phyloP scores from a whole-genome alignment of 2,113 vertebrate species.

The Serinus canaria region DNA sequence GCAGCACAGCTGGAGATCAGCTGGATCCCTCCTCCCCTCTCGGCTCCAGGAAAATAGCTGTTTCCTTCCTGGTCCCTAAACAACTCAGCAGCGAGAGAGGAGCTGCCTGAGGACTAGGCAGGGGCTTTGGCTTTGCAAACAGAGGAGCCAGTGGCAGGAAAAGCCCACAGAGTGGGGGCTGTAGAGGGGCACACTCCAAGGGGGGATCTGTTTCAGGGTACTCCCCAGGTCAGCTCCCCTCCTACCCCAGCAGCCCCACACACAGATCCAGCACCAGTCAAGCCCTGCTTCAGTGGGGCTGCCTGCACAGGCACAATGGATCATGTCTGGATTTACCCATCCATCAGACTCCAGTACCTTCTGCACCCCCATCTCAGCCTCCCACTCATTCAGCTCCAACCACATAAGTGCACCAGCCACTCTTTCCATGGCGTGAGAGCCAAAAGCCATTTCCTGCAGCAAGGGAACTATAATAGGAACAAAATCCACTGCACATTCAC shows the following conservation, averaged over 20 bases:
- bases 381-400: background rate
- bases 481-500: background rate
- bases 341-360: background rate
- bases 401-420: background rate
- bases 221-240: rapidly evolving
- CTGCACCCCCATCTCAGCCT: background rate
- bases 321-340: background rate
- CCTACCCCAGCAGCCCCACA: background rate
- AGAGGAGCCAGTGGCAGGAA: background rate
- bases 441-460: background rate
- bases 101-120: background rate
- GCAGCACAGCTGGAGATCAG: constrained; percentile 17
- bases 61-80: constrained; percentile 35
- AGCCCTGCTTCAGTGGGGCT: background rate
- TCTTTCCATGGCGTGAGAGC: background rate
- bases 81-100: background rate
- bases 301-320: background rate
- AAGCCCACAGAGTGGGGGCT: background rate
- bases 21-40: background rate
- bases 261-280: background rate
- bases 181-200: background rate
- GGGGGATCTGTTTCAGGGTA: background rate
- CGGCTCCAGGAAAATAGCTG: background rate
- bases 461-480: background rate
- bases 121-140: background rate